Evolutionary conservation across 1,140 invertebrate species (phyloP), one percentile per base, ranked within the genome.

Genomic region (Gryon sp.): DNA sequence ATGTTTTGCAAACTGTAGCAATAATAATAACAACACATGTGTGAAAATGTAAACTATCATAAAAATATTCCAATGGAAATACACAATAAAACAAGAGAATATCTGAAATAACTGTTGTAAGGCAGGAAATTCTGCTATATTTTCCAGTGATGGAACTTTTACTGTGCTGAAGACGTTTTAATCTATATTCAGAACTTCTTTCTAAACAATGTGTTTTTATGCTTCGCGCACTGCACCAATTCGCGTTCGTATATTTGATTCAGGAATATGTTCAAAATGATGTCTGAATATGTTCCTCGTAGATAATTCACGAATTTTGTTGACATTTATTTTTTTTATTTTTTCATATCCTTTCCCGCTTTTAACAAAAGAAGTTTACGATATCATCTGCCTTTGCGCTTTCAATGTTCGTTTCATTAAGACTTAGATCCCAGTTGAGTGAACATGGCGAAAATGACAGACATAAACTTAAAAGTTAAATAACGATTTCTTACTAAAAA

Each of bases 31-130:
- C 59, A 74, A 65, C 52, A 65, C 41, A 59, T 65, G 60, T 59
- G 11, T 59, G 45, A 65, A 12, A 74, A 74, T 57, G 52, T 59
- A 65, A 59, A 65, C 52, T 60, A 36, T 65, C 60, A 45, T 74
- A 59, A 65, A 65, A 52, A 74, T 59, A 74, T 74, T 74, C 45
- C 43, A 50, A 38, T 52, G 60, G 65, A 74, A 74, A 74, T 65
- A 65, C 45, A 74, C 59, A 74, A 73, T 74, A 65, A 74, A 74
- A 74, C 40, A 15, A 63, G 50, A 73, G 59, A 73, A 65, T 74
- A 60, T 60, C 28, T 45, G 53, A 60, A n/a, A 74, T 59, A 60
- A 74, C 43, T 55, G 69, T 65, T 74, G 43, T 45, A 65, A 74
- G 50, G 60, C 45, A 65, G 53, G 43, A 74, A 65, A 65, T 74